Evolutionary conservation across 2,113 vertebrate genomes (phyloP).

Genomic region (Uria lomvia): DNA sequence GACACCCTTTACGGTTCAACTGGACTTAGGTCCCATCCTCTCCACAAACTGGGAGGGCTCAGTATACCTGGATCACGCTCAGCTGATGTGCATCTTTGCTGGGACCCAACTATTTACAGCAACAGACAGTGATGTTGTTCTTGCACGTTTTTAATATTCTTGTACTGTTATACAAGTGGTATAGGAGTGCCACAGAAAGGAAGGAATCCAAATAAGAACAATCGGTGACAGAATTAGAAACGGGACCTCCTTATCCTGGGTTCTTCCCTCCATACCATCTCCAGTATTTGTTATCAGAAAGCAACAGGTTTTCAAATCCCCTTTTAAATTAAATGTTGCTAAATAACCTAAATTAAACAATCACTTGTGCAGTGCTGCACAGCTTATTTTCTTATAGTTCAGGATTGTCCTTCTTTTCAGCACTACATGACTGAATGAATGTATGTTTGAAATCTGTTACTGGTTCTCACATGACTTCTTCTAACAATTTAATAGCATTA

Average conservation of each 20-base stretch:
- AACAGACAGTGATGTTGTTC: rapidly evolving
- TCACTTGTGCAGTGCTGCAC: neutral
- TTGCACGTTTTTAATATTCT: neutral
- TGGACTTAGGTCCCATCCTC: neutral
- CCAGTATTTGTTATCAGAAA: neutral
- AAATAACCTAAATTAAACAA: neutral
- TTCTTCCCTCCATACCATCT: neutral
- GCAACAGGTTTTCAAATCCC: neutral
- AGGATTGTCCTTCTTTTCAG: neutral
- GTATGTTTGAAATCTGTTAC: neutral
- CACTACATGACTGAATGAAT: neutral
- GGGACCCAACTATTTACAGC: neutral
- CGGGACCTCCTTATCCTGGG: neutral
- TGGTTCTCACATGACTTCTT: neutral
- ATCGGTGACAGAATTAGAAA: neutral
- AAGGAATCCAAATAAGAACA: neutral
- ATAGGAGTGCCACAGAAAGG: neutral
- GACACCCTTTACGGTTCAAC: neutral
- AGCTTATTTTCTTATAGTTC: neutral
- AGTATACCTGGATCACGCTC: neutral
- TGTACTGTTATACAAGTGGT: neutral
- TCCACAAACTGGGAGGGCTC: neutral
- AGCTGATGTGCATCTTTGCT: neutral
- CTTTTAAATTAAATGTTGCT: neutral
- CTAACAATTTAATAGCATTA: neutral